Percentiles rank a stretch among this genome's conserved stretches.
Evolutionary conservation across 2,113 vertebrate genomes (phyloP).

Genomic region (Platichthys stellatus): DNA sequence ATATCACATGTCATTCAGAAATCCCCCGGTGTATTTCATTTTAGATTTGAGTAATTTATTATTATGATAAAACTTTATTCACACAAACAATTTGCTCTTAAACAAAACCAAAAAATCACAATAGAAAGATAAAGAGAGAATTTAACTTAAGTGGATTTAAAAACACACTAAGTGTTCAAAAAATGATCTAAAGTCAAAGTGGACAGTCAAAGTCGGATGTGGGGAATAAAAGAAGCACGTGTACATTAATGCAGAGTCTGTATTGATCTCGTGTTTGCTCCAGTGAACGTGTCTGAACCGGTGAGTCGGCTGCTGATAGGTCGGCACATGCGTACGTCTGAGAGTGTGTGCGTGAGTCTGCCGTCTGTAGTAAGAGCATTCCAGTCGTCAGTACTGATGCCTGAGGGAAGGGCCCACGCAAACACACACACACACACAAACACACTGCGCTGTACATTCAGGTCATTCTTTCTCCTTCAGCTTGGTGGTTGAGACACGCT

Average conservation of each 20-base stretch:
- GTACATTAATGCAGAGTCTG: neutral
- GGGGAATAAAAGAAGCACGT: too few relatives aligned
- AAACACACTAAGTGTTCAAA: too few relatives aligned
- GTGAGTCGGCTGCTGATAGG: conserved; percentile 41
- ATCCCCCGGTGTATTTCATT: too few relatives aligned
- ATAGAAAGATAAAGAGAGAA: neutral
- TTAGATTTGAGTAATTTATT: too few relatives aligned
- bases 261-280: conserved; percentile 38
- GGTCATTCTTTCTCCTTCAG: conserved; percentile 61
- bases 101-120: too few relatives aligned
- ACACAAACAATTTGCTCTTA: too few relatives aligned
- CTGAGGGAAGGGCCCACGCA: conserved; percentile 56
- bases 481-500: neutral
- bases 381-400: conserved; percentile 54
- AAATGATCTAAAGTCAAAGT: too few relatives aligned
- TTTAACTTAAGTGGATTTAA: neutral
- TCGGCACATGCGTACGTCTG: conserved; percentile 35
- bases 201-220: too few relatives aligned
- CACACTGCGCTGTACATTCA: conserved; percentile 37
- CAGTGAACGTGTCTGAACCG: conserved; percentile 41
- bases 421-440: conserved; percentile 37
- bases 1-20: too few relatives aligned
- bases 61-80: too few relatives aligned
- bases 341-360: conserved; percentile 6
- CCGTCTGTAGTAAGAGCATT: conserved; percentile 64